Evolutionary conservation across 2,797 vertebrate species (phyloP), one percentile per base, ranked within the genome.

Genomic region (Mus minutoides): DNA sequence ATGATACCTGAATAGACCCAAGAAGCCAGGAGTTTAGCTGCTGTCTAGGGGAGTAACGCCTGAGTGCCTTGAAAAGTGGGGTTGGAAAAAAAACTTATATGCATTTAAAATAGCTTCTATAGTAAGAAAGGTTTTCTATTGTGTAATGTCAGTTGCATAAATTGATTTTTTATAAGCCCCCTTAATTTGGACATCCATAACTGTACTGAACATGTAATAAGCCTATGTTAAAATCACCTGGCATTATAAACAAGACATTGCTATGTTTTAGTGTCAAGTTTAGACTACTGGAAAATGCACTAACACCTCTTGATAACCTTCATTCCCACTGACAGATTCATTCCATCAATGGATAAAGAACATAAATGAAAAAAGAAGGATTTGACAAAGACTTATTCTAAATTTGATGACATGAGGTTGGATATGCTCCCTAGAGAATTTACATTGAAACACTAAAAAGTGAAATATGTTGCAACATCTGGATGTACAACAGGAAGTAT

Each of bases 1-100:
- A 98, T 94, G 97, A 98, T 99, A 99, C 99, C 99, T 99, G 98
- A 98, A 98, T 98, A 98, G 98, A 98, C 98, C 97, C 97, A 98
- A 97, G 91, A 98, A 98, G 97, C 98, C 98, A 98, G 98, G 98
- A 97, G 98, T 98, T 99, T 98, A 99, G 98, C 98, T 99, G 98
- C 98, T 99, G 98, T 99, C 98, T 98, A 92, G 85, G 83, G 92
- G 46, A 96, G 98, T 98, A 98, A 98, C 0, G 94, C 97, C 93
- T 98, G 98, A 98, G 71, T 96, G 97, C 98, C 96, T 98, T 98
- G 98, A 98, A 97, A 98, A 98, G 96, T 95, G 69, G 89, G 89
- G 94, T 96, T 97, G 98, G 96, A 73, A 54, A 54, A 54, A 49
- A 97, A 97, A 97, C 73, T 96, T 97, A 95, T 97, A 92, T 79